Evolutionary conservation across 2,113 vertebrate species (phyloP), one percentile per base, ranked within the genome.

Genomic region (Mastomys coucha): DNA sequence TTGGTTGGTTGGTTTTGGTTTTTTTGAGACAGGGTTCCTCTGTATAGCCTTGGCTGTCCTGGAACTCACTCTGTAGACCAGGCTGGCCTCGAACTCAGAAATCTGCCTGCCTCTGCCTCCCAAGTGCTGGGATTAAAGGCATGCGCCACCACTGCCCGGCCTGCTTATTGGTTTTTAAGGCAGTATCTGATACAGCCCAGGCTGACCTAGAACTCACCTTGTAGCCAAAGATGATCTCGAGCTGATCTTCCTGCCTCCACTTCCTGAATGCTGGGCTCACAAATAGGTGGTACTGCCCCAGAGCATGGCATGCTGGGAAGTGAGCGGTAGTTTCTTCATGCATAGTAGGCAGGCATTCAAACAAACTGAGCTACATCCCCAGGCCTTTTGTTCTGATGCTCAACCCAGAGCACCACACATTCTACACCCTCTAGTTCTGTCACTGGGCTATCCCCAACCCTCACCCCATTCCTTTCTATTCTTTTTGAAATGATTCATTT

Each of bases 401-500:
- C 28, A 89, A 31, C 36, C 70, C 67, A 42, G 9, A 53, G 53
- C 16, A 11, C 42, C 17, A 45, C 5, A 11, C 56, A 49, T 49
- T 58, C 53, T 24, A 36, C 45, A 89, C 17, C 3, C 63, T 33
- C 26, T 11, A 5, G 26, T 20, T 76, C 72, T 88, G 49, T 22
- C 56, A 9, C 56, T 24, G 26, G 42, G 39, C 39, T 63, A 4
- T 26, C 11, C 19, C 39, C 24, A 5, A 45, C n/a, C 17, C 36
- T 84, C 91, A 70, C 33, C 36, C 76, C 39, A 70, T 65, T 72
- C 81, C 39, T 63, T 84, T 67, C 76, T 73, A 73, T 84, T 72
- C 80, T 94, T 39, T 84, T 88, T 92, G 56, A 95, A 97, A 93
- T 72, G 58, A 82, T 17, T 72, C 81, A 39, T 63, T 12, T 45